Evolutionary conservation across 2,113 vertebrate species (phyloP).

Genomic region (Pachycephala philippinensis): DNA sequence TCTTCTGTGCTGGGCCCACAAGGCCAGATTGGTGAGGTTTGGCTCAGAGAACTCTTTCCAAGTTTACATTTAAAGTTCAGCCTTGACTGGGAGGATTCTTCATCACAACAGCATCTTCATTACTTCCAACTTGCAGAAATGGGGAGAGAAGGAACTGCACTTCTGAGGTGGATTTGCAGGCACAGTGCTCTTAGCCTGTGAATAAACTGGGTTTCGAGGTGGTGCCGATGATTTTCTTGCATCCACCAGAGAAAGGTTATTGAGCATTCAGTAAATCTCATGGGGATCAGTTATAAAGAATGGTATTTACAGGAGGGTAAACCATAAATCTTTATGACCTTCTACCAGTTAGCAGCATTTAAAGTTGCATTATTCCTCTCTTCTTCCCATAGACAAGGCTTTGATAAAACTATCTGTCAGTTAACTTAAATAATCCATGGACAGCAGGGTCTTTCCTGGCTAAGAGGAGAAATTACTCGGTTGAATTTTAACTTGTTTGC

Average conservation of each 20-base stretch:
- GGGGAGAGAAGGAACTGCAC: neutral
- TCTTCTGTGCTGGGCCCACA: neutral
- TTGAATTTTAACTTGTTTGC: conserved; percentile 24
- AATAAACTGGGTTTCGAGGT: conserved; percentile 8
- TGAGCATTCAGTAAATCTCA: conserved; percentile 46
- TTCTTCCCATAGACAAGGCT: conserved; percentile 48
- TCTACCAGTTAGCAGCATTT: conserved; percentile 60
- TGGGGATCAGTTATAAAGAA: conserved; percentile 61
- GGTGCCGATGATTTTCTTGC: conserved; percentile 39
- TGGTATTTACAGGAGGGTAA: conserved; percentile 61
- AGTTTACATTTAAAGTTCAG: conserved; percentile 32
- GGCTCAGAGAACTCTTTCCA: neutral
- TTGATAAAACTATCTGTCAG: conserved; percentile 60
- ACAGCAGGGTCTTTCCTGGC: neutral
- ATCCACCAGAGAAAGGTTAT: conserved; percentile 56
- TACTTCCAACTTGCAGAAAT: neutral
- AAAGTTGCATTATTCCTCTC: conserved; percentile 49
- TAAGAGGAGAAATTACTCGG: neutral
- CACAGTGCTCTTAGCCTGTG: neutral
- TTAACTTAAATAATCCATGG: conserved; percentile 59
- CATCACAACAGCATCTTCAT: conserved; percentile 36
- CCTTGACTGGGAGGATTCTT: neutral
- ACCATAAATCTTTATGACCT: conserved; percentile 66
- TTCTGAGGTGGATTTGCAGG: conserved; percentile 11
- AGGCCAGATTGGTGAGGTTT: neutral